phyloP scores from a whole-genome alignment of 1,140 invertebrate genomes.

The Meloidogyne hapla region DNA sequence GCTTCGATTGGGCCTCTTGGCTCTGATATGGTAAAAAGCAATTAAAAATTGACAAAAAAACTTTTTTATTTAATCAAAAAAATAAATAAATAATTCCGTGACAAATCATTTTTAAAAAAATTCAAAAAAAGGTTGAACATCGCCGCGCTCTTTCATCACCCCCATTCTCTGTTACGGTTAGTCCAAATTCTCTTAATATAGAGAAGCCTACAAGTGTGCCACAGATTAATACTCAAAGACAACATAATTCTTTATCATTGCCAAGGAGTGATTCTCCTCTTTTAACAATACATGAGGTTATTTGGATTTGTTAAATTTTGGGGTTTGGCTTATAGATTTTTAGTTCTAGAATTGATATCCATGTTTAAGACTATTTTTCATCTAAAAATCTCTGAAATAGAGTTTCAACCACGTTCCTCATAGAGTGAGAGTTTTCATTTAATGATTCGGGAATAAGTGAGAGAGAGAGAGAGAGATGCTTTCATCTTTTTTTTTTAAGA shows the following conservation, averaged over 20 bases:
- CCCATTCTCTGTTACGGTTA: neutral
- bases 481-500: too few species aligned
- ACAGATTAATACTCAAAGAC: neutral
- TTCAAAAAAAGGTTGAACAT: neutral
- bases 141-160: neutral
- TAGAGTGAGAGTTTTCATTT: too few species aligned
- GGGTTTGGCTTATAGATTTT: too few species aligned
- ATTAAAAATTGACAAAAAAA: neutral
- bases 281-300: conserved; percentile 5
- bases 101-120: neutral
- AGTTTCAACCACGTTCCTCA: too few species aligned
- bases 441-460: too few species aligned
- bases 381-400: too few species aligned
- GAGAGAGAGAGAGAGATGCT: too few species aligned
- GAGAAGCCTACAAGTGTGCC: neutral
- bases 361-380: too few species aligned
- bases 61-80: neutral
- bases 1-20: conserved; percentile 29
- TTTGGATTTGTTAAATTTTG: too few species aligned
- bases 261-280: neutral
- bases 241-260: neutral
- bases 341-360: too few species aligned
- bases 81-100: too few species aligned
- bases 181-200: neutral
- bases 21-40: conserved; percentile 35